Percentiles rank a stretch among this genome's conserved stretches.
These are phyloP conservation scores for Zaprionus vittiger DNA, from an alignment of 1,140 invertebrate genomes.

Conservation along the genomic window DNA sequence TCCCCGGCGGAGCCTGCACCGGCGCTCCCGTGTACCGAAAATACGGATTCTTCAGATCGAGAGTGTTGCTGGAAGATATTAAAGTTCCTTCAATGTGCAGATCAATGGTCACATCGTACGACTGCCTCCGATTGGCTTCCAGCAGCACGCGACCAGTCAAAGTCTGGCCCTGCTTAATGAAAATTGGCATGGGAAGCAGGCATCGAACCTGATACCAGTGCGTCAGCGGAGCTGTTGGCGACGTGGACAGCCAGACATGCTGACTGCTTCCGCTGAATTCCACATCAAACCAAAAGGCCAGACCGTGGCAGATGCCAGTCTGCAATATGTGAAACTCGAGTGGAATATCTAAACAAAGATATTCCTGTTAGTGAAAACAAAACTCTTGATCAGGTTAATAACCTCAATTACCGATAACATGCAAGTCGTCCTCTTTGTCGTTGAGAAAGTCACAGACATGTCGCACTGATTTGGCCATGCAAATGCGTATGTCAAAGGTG, in stretches of 20 bases:
- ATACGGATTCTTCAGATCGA: slow-evolving; percentile 99
- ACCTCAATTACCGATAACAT: slow-evolving; percentile 90
- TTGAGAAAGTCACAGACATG: slow-evolving; percentile 98
- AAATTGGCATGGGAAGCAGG: slow-evolving; percentile 95
- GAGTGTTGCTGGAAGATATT: slow-evolving; percentile 93
- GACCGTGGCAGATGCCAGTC: slow-evolving; percentile 97
- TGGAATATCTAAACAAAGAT: slow-evolving; percentile 90
- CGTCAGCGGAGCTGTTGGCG: slow-evolving; percentile 98
- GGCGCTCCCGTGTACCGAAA: slow-evolving; percentile 96
- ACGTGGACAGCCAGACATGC: slow-evolving; percentile 98
- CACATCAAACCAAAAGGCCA: slow-evolving; percentile 99
- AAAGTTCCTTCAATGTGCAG: slow-evolving; percentile 95
- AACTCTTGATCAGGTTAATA: neutral
- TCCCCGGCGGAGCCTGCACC: slow-evolving; percentile 94
- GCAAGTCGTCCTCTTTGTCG: slow-evolving; percentile 97
- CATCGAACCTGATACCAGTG: slow-evolving; percentile 99
- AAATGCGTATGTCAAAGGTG: slow-evolving; percentile 99
- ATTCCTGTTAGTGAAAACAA: neutral
- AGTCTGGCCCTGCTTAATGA: slow-evolving; percentile 97
- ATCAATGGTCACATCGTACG: slow-evolving; percentile 99
- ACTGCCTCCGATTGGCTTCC: slow-evolving; percentile 98
- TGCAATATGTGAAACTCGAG: slow-evolving; percentile 96
- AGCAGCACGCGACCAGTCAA: slow-evolving; percentile 95
- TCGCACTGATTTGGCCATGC: slow-evolving; percentile 96
- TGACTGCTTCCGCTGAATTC: slow-evolving; percentile 96